Conservation (phyloP, 2,113 vertebrate species). For the Neotragus pygmaeus region DNA sequence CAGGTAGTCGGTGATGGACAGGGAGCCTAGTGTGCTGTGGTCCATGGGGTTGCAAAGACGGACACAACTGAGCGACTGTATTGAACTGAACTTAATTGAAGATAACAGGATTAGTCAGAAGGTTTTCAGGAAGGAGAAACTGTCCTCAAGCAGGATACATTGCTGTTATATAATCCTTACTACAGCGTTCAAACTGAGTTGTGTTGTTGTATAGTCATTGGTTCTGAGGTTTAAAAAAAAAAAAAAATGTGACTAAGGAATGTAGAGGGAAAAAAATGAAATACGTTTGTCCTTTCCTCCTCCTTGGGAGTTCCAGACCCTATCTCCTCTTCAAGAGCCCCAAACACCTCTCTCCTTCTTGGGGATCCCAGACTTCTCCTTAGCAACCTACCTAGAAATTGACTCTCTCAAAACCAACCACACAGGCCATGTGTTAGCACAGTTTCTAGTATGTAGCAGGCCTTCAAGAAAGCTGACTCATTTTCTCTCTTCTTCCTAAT, state of each 20-base stretch:
- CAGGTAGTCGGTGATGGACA: no score
- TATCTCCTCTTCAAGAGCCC: not conserved
- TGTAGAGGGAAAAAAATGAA: not conserved
- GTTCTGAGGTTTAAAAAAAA: not conserved
- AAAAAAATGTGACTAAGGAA: not conserved
- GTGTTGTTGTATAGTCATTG: not conserved
- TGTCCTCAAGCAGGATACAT: not conserved
- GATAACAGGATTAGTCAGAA: not conserved
- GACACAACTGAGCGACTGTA: not conserved
- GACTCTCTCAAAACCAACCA: not conserved
- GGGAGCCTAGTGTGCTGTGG: not conserved
- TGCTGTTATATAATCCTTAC: not conserved
- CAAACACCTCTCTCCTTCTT: not conserved
- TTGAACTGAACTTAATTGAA: not conserved
- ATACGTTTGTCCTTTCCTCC: not conserved
- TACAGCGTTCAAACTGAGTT: not conserved
- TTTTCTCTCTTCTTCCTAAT: not conserved
- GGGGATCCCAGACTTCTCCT: not conserved
- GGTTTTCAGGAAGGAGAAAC: not conserved
- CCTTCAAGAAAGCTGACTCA: not conserved
- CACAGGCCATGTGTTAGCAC: not conserved
- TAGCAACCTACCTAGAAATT: not conserved
- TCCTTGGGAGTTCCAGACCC: not conserved
- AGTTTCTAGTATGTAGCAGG: not conserved
- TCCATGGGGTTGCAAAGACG: not conserved